phyloP scores from a whole-genome alignment of 2,113 vertebrate genomes.

The Muntiacus reevesi region DNA sequence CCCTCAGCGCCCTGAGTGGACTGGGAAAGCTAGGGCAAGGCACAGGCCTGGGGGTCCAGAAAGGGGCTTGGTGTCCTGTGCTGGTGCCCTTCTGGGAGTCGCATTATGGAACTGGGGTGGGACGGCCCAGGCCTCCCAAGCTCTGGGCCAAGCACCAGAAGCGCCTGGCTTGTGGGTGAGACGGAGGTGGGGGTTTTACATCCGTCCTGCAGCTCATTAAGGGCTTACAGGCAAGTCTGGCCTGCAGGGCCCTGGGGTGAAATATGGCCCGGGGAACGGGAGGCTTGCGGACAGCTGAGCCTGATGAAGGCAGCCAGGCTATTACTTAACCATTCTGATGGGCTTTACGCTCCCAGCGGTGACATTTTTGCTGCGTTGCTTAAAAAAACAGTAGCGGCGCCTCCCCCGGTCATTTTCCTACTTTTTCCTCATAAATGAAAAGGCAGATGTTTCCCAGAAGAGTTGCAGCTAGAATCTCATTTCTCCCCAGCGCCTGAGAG shows the following conservation, averaged over 20 bases:
- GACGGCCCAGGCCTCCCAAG: rapidly evolving
- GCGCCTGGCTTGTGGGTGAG: neutral
- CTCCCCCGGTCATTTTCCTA: neutral
- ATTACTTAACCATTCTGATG: neutral
- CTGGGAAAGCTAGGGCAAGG: neutral
- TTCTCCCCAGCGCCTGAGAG: neutral
- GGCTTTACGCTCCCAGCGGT: neutral
- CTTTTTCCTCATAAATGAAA: slow-evolving; percentile 35
- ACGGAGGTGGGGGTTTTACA: neutral
- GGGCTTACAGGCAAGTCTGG: neutral
- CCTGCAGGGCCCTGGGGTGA: neutral
- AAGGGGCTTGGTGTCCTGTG: neutral
- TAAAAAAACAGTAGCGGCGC: neutral
- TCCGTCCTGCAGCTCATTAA: neutral
- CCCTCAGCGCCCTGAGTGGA: neutral
- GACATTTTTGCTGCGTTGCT: slow-evolving; percentile 52
- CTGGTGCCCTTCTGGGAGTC: neutral
- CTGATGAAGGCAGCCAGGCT: neutral
- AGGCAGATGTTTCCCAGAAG: slow-evolving; percentile 26
- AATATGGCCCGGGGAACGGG: neutral
- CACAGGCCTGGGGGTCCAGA: neutral
- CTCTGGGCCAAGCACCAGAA: neutral
- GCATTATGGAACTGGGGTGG: neutral
- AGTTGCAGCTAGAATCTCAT: neutral
- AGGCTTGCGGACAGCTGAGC: neutral